Evolutionary conservation across 2,888 invertebrate genomes (phyloP), one percentile per base, ranked within the genome.

Genomic region (Copidosoma aretas): DNA sequence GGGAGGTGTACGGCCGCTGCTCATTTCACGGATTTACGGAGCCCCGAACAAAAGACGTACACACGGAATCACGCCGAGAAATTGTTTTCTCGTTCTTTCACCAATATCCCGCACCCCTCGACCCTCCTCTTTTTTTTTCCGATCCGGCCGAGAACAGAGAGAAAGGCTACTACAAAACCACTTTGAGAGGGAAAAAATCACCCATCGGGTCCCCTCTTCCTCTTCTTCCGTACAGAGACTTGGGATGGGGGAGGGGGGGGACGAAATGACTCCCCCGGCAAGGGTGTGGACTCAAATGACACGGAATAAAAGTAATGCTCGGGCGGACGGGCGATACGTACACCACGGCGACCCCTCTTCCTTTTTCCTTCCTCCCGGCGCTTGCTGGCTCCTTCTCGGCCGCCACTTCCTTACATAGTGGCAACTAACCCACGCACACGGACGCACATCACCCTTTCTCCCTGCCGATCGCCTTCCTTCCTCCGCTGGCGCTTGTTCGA

Each of bases 251-350:
- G 10, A 46, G 43, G 17, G 1, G 8, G 21, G 14, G 25, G 41
- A 25, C n/a, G n/a, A 49, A 51, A 58, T 53, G 61, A 61, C 58
- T n/a, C 60, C 66, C 65, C 63, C 60, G 41, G 61, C 24, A 14
- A 70, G 74, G 72, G 72, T 74, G 82, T 81, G 79, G 80, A 79
- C 80, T 82, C 81, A 83, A 83, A 83, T 83, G 83, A 83, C 82
- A 83, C 83, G 82, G 82, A 83, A 83, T 82, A 82, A 83, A 83
- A 71, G 71, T 68, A 71, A 71, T 71, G 71, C 65, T 15, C 41
- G 60, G 14, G 49, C 41, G 21, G 52, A 17, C 60, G 14, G 52
- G n/a, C 5, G 63, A 67, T 62, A 60, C 67, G 15, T 32, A 12
- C 17, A 39, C 46, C 43, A 61, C 64, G 4, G 19, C 19, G 19